Evolutionary conservation across 2,797 vertebrate species (phyloP), one percentile per base, ranked within the genome.

Genomic region (Xenopus petersii): DNA sequence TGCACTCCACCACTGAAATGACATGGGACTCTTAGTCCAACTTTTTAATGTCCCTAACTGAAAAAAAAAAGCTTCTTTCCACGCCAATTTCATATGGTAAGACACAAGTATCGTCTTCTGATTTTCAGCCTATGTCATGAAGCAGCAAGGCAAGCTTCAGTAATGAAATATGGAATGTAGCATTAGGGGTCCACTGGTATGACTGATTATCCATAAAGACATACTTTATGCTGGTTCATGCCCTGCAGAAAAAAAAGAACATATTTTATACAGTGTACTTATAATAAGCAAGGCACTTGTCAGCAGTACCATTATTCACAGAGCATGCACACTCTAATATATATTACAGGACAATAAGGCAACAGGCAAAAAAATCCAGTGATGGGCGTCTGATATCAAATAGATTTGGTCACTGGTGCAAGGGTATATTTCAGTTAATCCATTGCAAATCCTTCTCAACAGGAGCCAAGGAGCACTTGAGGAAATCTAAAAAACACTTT

Each of bases 191-290:
- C 83, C 81, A 70, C 67, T 77, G 10, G 0, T 60, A 75, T 15
- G 9, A 36, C 17, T 65, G 30, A 51, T 15, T 64, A 4, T 74
- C 84, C 67, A 81, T 16, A 10, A 75, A 83, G 59, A 81, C 87
- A 87, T 0, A 56, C 2, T 75, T 81, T 81, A 0, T 81, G 79
- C 75, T 49, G 83, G 69, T 73, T 92, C 89, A 92, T 51, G 87
- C 90, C 89, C 91, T 92, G 84, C 0, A 82, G 86, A 0, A 58
- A 77, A 54, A 42, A 30, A 1, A 30, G 2, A 30, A 21, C 21
- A 21, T 21, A 1, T 21, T 21, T 21, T 21, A 26, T 15, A 64
- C 5, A 46, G 10, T 60, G 1, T 60, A 26, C 12, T 30, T 30
- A n/a, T 26, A 11, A 21, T 21, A 21, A 21, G 10, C 3, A 9